Base-by-base conservation (phyloP, 2,888 invertebrate species). In the Ptychoptera albimana region DNA sequence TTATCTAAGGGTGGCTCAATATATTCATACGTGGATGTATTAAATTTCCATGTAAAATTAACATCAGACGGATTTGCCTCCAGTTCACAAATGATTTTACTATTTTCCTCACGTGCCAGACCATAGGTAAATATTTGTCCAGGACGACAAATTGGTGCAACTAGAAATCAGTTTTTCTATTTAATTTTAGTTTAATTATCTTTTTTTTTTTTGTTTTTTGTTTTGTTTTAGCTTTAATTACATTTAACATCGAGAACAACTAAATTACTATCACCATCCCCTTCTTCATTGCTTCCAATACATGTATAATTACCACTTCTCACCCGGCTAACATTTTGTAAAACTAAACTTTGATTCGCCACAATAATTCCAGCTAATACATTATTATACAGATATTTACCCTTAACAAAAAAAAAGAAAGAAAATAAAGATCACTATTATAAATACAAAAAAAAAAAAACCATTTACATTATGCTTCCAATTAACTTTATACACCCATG, bases 301-400 rank as follows among this genome's bases (percentile, higher is more conserved):
- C 85, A 86, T 44, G 79, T 78, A 65, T 86, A 86, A 40, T 75
- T 69, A 1, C 84, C 83, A 4, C 80, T 78, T 39, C 79, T 74
- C 45, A 71, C 70, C 38, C 84, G 67, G 32, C 78, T 77, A 46
- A 86, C 82, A 51, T 73, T 75, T 69, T 85, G 86, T 39, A 86
- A 70, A 1, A 85, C 84, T 47, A 86, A 66, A 52, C 82, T 83
- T 63, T 85, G 85, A 64, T 85, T 84, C 58, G 82, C 82, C 50
- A 85, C 76, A 46, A 85, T 79, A 39, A 83, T 76, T 3, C 84
- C 84, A n/a, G 76, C 74, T 8, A 77, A 76, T 7, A 75, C 71
- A 57, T 82, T 83, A 54, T 82, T 82, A 54, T 74, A 69, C 43
- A 80, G 61, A 50, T 72, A 66, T 52, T 72, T 73, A 46, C 81